These are phyloP conservation scores for Idaea biselata DNA, from an alignment of 2,888 invertebrate genomes.

Conservation along the genomic window DNA sequence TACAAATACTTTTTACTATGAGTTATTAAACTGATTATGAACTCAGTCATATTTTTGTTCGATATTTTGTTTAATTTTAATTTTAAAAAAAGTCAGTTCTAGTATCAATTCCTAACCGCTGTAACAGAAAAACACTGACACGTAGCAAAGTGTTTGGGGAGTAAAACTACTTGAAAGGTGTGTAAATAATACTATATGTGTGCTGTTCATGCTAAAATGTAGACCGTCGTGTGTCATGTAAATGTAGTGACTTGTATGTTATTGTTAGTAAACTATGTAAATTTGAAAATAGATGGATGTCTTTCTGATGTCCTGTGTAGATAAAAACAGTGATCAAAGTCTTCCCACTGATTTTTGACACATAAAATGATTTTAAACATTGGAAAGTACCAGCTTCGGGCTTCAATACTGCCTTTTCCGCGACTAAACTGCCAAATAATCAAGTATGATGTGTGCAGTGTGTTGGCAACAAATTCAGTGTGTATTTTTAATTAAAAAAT, in stretches of 20 bases:
- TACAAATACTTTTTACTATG: too few relatives aligned
- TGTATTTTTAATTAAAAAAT: background rate
- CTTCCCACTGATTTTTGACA: background rate
- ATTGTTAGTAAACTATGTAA: slow-evolving; percentile 9
- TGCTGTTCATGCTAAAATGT: slow-evolving; percentile 55
- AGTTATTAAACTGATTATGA: too few relatives aligned
- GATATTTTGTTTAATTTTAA: too few relatives aligned
- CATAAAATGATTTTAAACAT: background rate
- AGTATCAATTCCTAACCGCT: slow-evolving; percentile 12
- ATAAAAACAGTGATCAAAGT: background rate
- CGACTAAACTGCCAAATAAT: slow-evolving; percentile 40
- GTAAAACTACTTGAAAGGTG: slow-evolving; percentile 17
- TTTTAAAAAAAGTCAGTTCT: background rate
- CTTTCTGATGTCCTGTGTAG: slow-evolving; percentile 15
- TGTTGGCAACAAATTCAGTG: slow-evolving; percentile 59
- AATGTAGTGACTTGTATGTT: slow-evolving; percentile 35
- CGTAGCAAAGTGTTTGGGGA: slow-evolving; percentile 34
- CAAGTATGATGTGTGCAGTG: slow-evolving; percentile 68
- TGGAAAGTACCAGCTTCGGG: background rate
- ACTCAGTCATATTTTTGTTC: too few relatives aligned
- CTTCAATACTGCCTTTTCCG: slow-evolving; percentile 16
- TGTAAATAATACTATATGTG: slow-evolving; percentile 24
- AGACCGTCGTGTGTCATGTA: slow-evolving; percentile 71
- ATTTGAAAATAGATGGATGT: slow-evolving; percentile 29
- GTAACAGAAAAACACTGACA: slow-evolving; percentile 33